These are phyloP conservation scores for Protobothrops mucrosquamatus DNA, from an alignment of 2,113 vertebrate genomes.

Conservation along the genomic window DNA sequence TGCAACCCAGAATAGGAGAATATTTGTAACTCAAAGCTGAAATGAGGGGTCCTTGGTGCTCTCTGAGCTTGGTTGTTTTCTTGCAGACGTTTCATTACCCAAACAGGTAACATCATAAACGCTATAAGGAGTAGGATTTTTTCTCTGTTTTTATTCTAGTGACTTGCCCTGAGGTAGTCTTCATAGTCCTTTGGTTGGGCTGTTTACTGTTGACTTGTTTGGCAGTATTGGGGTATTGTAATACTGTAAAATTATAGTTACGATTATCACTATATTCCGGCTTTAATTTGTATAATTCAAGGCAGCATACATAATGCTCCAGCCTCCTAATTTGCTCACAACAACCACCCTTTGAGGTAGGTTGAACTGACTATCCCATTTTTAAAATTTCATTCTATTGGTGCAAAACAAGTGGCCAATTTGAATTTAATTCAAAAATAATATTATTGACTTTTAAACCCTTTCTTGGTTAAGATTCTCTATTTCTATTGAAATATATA, in stretches of 20 bases:
- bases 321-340: not conserved
- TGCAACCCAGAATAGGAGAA: not conserved
- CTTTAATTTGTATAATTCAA: not conserved
- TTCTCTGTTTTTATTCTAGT: too few species aligned
- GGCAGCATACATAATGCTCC: not conserved
- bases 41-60: not conserved
- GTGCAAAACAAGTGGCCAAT: not conserved
- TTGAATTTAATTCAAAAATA: not conserved
- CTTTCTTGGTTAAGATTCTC: too few species aligned
- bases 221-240: too few species aligned
- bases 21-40: not conserved
- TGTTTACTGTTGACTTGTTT: too few species aligned
- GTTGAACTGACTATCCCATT: not conserved
- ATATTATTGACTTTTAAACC: not conserved
- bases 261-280: not conserved
- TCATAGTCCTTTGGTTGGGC: too few species aligned
- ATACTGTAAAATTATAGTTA: too few species aligned
- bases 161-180: too few species aligned
- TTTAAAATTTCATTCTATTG: not conserved
- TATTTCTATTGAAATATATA: not conserved
- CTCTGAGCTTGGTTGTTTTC: not conserved
- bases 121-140: too few species aligned
- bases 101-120: not conserved
- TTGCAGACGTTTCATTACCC: not conserved
- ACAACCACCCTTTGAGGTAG: not conserved